Evolutionary conservation across 2,113 vertebrate species (phyloP), one percentile per base, ranked within the genome.

Genomic region (Rhipidura dahli): DNA sequence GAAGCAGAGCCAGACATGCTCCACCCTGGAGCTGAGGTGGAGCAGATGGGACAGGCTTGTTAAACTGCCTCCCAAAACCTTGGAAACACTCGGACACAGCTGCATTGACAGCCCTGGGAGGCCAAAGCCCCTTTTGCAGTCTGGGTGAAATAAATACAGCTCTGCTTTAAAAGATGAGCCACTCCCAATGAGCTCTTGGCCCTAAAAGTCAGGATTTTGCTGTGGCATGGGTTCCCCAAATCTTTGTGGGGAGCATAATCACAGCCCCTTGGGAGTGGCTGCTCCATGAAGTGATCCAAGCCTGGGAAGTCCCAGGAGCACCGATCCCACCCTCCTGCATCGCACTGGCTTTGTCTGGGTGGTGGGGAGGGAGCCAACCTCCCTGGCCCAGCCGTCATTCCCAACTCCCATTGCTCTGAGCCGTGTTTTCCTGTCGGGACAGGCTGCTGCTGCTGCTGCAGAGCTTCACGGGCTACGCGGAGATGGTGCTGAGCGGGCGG

Each of bases 381-480:
- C n/a, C 33, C 39, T 22, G 28, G 10, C 49, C 24, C 26, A 16
- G 56, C 56, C 28, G 0, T 8, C 13, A 37, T 53, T 49, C 11
- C 50, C 3, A 0, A 1, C 9, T 28, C 26, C 61, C 6, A 3
- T 8, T 30, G 47, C 49, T 47, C 56, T 35, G 63, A 82, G 51
- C 23, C 2, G 8, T n/a, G 33, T 3, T 9, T 83, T 92, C 57
- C 83, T 47, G 13, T 21, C 2, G 4, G 28, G 30, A 19, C 94
- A 99, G 99, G 94, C 96, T 99, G 10, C 94, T 99, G 93, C 97
- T 99, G 87, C 97, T 99, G 81, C 98, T 99, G 24, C 99, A 99
- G 97, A 99, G 98, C 95, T 99, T 98, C 78, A 98, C 96, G 0
- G 93, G 86, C 35, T 99, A 98, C 23, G 49, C 96, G 8, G 98